These are phyloP conservation scores for Cyprichromis sp. DNA, from an alignment of 2,113 vertebrate genomes.

Conservation along the genomic window DNA sequence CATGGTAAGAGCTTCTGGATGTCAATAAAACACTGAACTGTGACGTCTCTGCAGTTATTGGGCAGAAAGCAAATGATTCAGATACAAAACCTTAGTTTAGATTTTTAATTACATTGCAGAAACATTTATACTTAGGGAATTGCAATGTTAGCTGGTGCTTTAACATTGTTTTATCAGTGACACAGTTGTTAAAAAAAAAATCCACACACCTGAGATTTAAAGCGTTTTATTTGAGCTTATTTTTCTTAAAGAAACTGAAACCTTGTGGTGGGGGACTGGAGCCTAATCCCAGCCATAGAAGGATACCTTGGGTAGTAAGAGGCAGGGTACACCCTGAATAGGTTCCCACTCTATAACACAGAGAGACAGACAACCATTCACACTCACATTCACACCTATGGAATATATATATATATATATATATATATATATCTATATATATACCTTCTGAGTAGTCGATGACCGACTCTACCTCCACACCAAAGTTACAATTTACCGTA, in stretches of 20 bases:
- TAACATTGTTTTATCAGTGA: not conserved
- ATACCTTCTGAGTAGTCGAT: not conserved
- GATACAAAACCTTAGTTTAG: not conserved
- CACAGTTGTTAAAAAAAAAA: not conserved
- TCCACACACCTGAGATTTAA: not conserved
- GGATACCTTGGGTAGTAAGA: not conserved
- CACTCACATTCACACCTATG: not conserved
- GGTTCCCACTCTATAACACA: not conserved
- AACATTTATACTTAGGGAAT: not conserved
- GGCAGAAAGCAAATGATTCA: not conserved
- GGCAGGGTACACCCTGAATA: not conserved
- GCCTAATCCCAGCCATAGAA: not conserved
- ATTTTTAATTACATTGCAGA: not conserved
- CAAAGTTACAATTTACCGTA: not conserved
- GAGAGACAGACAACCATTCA: not conserved
- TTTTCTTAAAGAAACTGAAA: not conserved
- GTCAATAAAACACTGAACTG: not conserved
- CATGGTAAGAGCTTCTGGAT: not conserved
- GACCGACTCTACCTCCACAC: not conserved
- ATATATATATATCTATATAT: accelerated
- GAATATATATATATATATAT: accelerated
- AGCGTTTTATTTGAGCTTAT: not conserved
- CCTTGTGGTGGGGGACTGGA: not conserved
- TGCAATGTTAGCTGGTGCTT: not conserved
- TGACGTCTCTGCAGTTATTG: not conserved